phyloP scores from a whole-genome alignment of 2,797 vertebrate species.

The Clamator glandarius region DNA sequence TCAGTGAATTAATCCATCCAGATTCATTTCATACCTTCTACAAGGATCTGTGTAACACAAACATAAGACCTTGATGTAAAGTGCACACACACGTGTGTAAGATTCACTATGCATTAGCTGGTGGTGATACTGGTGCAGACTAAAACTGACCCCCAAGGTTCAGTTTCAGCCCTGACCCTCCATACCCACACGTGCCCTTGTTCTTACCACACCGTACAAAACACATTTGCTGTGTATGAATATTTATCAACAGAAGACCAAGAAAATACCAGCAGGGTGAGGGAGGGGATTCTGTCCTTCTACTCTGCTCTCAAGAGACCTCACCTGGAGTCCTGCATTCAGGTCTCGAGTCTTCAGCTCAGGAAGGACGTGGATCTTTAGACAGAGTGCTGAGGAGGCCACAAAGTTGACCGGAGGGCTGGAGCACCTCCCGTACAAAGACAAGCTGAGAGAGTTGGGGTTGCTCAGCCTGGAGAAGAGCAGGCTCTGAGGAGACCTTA shows the following conservation, averaged over 20 bases:
- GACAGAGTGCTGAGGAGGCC: no score
- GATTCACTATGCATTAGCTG: neutral
- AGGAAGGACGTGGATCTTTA: no score
- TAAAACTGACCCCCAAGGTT: neutral
- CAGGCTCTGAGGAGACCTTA: no score
- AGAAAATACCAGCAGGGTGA: neutral
- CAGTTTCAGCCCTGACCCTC: neutral
- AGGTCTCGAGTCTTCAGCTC: no score
- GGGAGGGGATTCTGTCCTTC: no score
- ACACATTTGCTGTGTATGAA: no score
- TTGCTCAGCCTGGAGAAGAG: no score
- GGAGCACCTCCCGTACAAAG: no score
- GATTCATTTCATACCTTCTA: neutral
- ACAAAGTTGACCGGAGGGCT: no score
- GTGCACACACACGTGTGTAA: rapidly evolving
- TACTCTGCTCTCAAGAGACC: no score
- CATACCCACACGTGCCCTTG: rapidly evolving
- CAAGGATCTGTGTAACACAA: neutral
- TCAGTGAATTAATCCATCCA: neutral
- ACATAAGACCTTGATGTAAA: neutral
- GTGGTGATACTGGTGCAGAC: neutral
- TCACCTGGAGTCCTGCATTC: no score
- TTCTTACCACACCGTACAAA: rapidly evolving
- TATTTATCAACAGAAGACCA: neutral
- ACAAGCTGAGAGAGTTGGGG: no score